Evolutionary conservation across 2,888 invertebrate species (phyloP), one percentile per base, ranked within the genome.

Genomic region (Lithophane ornitopus): DNA sequence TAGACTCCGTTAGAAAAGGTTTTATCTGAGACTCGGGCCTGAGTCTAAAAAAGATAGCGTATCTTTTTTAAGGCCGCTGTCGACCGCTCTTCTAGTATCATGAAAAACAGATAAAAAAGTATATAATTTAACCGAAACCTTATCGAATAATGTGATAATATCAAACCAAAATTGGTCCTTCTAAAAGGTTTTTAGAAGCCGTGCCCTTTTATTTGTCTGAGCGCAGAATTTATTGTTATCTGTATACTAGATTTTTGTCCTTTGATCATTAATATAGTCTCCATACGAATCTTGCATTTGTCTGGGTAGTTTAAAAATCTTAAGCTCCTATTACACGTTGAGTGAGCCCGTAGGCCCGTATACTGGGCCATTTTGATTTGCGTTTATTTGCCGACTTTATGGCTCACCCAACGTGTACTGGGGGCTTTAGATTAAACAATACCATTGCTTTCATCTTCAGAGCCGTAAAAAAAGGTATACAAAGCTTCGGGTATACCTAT

Each of bases 1-100:
- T 39, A 77, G 19, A 22, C 16, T 46, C n/a, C 11, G 12, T 58
- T 52, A 34, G 28, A 41, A 44, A 82, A 82, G 8, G 39, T 46
- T 65, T 76, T 62, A 49, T 49, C 28, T 49, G 2, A n/a, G 3
- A 26, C 9, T 46, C 41, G 22, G 19, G 61, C 7, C 26, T 11
- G 14, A 28, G 52, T n/a, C 46, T 56, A n/a, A 71, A 54, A 65
- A 28, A 66, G 41, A 58, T 72, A 56, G 34, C 22, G 16, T n/a
- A 34, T 46, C 1, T 46, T 49, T 22, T 49, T 49, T 22, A 19
- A 16, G 49, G 12, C 28, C 28, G 28, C 49, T 49, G 28, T 65
- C 49, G 49, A 41, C n/a, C 44, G 22, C 28, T 72, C 16, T 76
- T 41, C 14, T 9, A 41, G n/a, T 69, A 49, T 22, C 54, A 63